Base-by-base conservation (phyloP, 1,140 invertebrate species). In the Musca vetustissima region DNA sequence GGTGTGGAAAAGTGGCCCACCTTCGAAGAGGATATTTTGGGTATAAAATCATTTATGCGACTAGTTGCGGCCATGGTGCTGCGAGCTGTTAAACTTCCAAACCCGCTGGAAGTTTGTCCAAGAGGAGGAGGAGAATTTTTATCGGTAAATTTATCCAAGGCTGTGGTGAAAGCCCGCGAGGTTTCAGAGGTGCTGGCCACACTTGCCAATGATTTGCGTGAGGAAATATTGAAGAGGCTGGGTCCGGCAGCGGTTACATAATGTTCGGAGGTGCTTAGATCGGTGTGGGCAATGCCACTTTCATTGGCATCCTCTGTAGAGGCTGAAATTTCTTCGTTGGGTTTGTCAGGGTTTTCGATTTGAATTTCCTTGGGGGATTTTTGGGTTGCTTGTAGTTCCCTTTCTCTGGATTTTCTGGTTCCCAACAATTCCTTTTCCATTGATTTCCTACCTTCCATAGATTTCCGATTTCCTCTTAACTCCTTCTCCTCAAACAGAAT, bases 11-110 rank as follows among this genome's bases (percentile, higher is more conserved):
- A 43, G 1, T 13, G 1, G 19, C 65, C 65, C 72, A 80, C 75
- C 49, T 77, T 80, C 0, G 79, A 80, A 1, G 79, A 80, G 67
- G 76, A 79, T 0, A 76, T 59, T 4, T 73, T 71, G 3, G 78
- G 78, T 50, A 72, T 65, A 61, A 80, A 80, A 15, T 73, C 72
- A 11, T 69, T 72, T 13, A 48, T 57, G 28, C 32, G 24, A 19
- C 32, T 65, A 21, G 14, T 17, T 50, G 19, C 19, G 11, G 17
- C 36, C 8, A 47, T 8, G 15, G 59, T 22, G n/a, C n/a, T 52
- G 11, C 47, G 32, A 2, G 59, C 49, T 11, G 25, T 9, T 15
- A 74, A 74, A 67, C 77, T 76, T 15, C 72, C 76, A 13, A 78
- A 74, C n/a, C 75, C 75, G 55, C 78, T 80, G 70, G 73, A 75